These are phyloP conservation scores for Anagrus nilaparvatae DNA, from an alignment of 1,140 invertebrate genomes.

Conservation along the genomic window DNA sequence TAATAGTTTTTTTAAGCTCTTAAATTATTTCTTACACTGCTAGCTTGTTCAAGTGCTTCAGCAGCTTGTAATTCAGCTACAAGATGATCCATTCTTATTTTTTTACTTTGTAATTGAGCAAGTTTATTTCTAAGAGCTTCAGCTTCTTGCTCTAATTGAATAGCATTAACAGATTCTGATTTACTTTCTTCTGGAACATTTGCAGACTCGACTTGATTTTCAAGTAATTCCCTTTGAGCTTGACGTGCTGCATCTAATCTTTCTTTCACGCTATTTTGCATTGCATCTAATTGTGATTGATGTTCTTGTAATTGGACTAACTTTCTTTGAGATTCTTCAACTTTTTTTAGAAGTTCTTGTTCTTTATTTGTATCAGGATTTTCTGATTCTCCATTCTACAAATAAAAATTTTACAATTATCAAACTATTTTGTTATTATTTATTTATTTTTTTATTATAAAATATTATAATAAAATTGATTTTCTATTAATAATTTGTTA, in stretches of 20 bases:
- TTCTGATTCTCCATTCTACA: conserved; percentile 28
- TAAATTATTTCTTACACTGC: conserved; percentile 24
- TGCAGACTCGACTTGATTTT: not conserved
- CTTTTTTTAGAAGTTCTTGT: conserved; percentile 28
- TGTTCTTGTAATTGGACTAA: conserved; percentile 34
- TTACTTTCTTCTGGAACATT: conserved; percentile 12
- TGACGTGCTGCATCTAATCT: conserved; percentile 33
- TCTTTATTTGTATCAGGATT: conserved; percentile 24
- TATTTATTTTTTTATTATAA: conserved; percentile 3
- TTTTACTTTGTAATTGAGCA: conserved; percentile 34
- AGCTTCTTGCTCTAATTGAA: conserved; percentile 32
- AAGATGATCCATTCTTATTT: conserved; percentile 38
- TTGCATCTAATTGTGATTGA: conserved; percentile 31
- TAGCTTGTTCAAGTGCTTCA: conserved; percentile 26
- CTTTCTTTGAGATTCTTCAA: conserved; percentile 37
- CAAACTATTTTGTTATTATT: conserved; percentile 3
- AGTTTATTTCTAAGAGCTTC: conserved; percentile 31
- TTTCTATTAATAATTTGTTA: too few species aligned
- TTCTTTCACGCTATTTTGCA: conserved; percentile 33
- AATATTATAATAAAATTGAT: too few species aligned
- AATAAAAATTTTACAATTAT: conserved; percentile 7
- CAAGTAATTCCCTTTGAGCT: conserved; percentile 26
- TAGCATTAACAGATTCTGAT: conserved; percentile 20
- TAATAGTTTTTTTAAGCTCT: conserved; percentile 5
- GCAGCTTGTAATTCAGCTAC: conserved; percentile 35